phyloP scores from a whole-genome alignment of 2,797 vertebrate genomes.

The Sciurus vulgaris region DNA sequence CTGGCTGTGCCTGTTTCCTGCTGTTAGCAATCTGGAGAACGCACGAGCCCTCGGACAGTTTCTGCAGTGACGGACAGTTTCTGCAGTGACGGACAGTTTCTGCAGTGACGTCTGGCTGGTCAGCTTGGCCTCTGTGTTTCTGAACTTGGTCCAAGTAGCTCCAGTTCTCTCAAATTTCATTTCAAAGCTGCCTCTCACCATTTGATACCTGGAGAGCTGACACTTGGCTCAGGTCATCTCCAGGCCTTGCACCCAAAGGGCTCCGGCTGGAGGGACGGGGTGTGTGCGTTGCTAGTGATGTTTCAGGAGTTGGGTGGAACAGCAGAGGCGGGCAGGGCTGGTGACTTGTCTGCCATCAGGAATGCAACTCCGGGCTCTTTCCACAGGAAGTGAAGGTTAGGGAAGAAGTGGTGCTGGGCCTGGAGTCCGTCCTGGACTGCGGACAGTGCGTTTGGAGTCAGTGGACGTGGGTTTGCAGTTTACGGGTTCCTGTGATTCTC shows the following conservation, averaged over 20 bases:
- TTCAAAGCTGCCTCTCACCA: not conserved
- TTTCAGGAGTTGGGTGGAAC: not conserved
- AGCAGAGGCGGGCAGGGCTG: not conserved
- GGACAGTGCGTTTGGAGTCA: not conserved
- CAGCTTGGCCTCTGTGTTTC: constrained; percentile 53
- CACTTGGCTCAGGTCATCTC: not conserved
- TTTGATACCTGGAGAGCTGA: not conserved
- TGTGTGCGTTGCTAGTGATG: not conserved
- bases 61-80: constrained; percentile 21
- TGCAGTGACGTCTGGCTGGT: not conserved
- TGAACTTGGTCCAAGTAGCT: constrained; percentile 35
- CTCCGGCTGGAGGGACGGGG: not conserved
- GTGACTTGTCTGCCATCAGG: not conserved
- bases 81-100: constrained; percentile 11
- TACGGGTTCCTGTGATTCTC: not conserved
- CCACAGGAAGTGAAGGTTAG: not conserved
- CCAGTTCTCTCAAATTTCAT: not conserved
- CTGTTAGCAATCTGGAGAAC: constrained; percentile 29
- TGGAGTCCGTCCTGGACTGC: not conserved
- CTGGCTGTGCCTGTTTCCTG: not conserved
- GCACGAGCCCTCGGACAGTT: not conserved
- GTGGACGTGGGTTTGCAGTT: not conserved
- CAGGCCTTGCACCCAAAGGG: not conserved
- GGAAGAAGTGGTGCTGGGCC: not conserved
- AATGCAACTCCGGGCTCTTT: not conserved